phyloP scores from a whole-genome alignment of 2,113 vertebrate genomes.

The Aix galericulata region DNA sequence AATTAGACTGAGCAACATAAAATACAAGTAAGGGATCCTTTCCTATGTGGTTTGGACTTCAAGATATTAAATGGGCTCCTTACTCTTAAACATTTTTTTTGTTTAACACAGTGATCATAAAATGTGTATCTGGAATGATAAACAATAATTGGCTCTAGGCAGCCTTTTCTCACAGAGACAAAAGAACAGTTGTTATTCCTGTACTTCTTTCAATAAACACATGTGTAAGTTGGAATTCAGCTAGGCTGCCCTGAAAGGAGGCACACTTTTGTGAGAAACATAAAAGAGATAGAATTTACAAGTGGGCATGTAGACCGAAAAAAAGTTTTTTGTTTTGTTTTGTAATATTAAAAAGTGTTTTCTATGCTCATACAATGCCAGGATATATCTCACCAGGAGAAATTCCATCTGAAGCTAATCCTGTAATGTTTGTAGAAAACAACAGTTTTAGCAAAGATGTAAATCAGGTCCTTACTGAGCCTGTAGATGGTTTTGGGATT shows the following conservation, averaged over 20 bases:
- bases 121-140: constrained; percentile 48
- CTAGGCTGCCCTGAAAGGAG: background rate
- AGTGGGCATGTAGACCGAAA: background rate
- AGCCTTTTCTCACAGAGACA: constrained; percentile 40
- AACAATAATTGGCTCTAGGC: constrained; percentile 46
- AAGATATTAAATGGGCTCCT: constrained; percentile 38
- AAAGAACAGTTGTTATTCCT: constrained; percentile 50
- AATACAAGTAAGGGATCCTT: constrained; percentile 10
- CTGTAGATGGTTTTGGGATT: background rate
- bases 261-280: background rate
- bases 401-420: background rate
- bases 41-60: background rate
- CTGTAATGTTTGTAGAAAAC: background rate
- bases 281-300: constrained; percentile 3
- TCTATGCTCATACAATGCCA: background rate
- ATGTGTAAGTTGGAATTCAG: constrained; percentile 16
- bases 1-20: constrained; percentile 22
- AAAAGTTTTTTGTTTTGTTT: background rate
- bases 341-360: background rate
- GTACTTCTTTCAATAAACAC: constrained; percentile 45
- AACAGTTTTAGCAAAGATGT: background rate
- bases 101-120: constrained; percentile 39
- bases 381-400: background rate
- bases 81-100: background rate
- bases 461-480: background rate